Base-by-base conservation (phyloP, 2,113 vertebrate genomes). In the Bujurquina vittata region DNA sequence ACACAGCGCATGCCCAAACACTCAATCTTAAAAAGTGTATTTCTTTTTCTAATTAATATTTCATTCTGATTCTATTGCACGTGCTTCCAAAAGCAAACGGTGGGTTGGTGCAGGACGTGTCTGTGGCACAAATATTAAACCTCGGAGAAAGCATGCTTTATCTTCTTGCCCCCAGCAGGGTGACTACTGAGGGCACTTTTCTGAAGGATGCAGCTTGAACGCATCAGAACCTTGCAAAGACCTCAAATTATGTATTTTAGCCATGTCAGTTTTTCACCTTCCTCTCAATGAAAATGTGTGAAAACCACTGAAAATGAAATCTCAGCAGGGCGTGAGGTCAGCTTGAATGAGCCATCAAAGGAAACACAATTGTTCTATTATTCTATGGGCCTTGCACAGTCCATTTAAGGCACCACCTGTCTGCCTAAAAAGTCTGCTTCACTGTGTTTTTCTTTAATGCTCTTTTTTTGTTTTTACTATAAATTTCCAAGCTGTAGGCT, bases 21-120 rank as follows among this genome's bases (percentile, higher is more conserved):
- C 40, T 33, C 40, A 26, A 69, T 20, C 11, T 15, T 52, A 46
- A 31, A 14, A 2, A 31, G 35, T 29, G 10, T 40, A 31, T 56
- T 37, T 52, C 20, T 43, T 76, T 20, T 55, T 56, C 55, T 59
- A 31, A 56, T 69, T n/a, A 81, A 80, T 83, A 77, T 84, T 79
- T 82, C 11, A 83, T 49, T 67, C 2, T 78, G 12, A 14, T 43
- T 40, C 12, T 49, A 74, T 62, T 62, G 7, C 67, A 65, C 54
- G 43, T 18, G 3, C 18, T 37, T 4, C 5, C 7, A 15, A 17
- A 54, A 43, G 10, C 4, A 79, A 84, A 72, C 22, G 4, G 1
- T 74, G 4, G 20, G 37, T 15, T 75, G 7, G 57, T 10, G 15
- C 49, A 62, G 10, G 37, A 55, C 6, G 29, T 46, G 61, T 81